Conservation (phyloP, 2,888 invertebrate species). For the Allacma fusca region DNA sequence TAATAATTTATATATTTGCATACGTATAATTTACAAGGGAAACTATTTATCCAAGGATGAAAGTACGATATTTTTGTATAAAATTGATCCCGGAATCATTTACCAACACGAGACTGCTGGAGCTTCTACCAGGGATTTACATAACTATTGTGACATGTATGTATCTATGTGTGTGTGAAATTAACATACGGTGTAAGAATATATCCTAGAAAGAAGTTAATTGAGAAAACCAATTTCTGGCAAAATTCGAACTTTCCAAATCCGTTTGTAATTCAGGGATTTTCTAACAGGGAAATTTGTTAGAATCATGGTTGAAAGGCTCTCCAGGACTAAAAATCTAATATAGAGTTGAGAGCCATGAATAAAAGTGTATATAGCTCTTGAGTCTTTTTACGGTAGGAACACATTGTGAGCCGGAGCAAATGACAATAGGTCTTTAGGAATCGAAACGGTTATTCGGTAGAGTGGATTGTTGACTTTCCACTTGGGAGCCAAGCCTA, state of each 20-base stretch:
- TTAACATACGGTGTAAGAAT: too few relatives aligned
- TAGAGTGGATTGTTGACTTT: constrained; percentile 38
- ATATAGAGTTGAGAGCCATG: not conserved
- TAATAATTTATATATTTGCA: too few relatives aligned
- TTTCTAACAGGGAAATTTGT: too few relatives aligned
- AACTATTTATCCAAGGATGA: too few relatives aligned
- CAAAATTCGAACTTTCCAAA: not conserved
- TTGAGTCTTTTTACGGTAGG: constrained; percentile 12
- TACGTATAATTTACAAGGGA: too few relatives aligned
- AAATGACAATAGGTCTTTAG: constrained; percentile 33
- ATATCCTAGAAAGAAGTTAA: not conserved
- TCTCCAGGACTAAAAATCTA: not conserved
- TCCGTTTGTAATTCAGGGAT: not conserved
- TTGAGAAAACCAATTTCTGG: not conserved
- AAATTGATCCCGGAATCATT: too few relatives aligned
- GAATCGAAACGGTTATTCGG: constrained; percentile 30
- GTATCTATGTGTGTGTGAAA: too few relatives aligned
- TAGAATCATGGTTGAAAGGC: not conserved
- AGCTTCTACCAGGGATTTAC: too few relatives aligned
- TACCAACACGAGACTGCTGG: too few relatives aligned
- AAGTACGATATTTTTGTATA: too few relatives aligned
- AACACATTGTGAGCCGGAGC: constrained; percentile 7
- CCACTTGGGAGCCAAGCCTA: constrained; percentile 24
- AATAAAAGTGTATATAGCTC: constrained; percentile 5
- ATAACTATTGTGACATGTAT: too few relatives aligned